Percentiles rank a stretch among this genome's conserved stretches.
Evolutionary conservation across 2,113 vertebrate genomes (phyloP).

Genomic region (Grammomys surdaster): DNA sequence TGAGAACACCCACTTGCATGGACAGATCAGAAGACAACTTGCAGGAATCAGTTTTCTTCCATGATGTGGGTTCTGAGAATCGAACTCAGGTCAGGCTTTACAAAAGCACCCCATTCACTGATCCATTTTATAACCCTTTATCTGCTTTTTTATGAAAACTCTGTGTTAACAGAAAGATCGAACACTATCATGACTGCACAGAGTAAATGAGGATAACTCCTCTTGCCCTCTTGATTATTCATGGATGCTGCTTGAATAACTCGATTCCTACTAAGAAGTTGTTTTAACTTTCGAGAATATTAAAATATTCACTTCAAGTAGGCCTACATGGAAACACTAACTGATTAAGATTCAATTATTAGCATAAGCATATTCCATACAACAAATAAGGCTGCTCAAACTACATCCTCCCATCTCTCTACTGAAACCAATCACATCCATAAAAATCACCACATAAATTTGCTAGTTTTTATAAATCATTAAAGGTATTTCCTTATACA

Average conservation of each 20-base stretch:
- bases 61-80: background rate
- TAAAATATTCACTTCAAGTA: conserved; percentile 55
- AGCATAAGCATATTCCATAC: conserved; percentile 27
- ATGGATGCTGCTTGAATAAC: background rate
- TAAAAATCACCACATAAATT: conserved; percentile 33
- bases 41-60: background rate
- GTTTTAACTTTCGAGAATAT: conserved; percentile 53
- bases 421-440: background rate
- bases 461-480: conserved; percentile 34
- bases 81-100: background rate
- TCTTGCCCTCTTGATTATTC: conserved; percentile 15
- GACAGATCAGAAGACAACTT: background rate
- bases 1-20: background rate
- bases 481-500: conserved; percentile 49
- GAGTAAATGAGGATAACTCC: background rate
- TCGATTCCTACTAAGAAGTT: conserved; percentile 7
- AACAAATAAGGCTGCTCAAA: conserved; percentile 42
- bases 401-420: background rate
- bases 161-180: conserved; percentile 8
- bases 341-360: conserved; percentile 44
- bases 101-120: background rate
- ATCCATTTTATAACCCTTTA: background rate
- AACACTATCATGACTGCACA: background rate
- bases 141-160: conserved; percentile 21
- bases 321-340: conserved; percentile 61